Base-by-base conservation (phyloP, 2,797 vertebrate genomes). In the Dendrocincla tyrannina region DNA sequence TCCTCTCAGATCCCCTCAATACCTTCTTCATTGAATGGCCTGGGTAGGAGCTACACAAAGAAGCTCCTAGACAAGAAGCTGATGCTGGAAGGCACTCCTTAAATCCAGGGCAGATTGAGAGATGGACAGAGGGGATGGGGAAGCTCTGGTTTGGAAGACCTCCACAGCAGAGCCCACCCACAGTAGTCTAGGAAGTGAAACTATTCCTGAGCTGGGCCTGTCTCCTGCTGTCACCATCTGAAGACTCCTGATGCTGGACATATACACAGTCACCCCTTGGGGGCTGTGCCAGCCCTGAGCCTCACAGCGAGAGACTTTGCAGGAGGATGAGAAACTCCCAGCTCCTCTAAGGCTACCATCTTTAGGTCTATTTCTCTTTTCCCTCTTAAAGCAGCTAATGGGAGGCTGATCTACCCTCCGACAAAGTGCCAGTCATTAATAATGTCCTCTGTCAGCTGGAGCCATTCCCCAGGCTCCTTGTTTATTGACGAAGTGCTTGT, bases 401-500 rank as follows among this genome's bases (percentile, higher is more conserved):
- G 42, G 91, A 94, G 33, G 59, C 64, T 91, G 69, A 90, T 70
- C 73, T 79, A 87, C 77, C 37, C 89, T 77, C n/a, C 4, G 47
- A 55, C 82, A 70, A 81, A 79, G 59, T 22, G 52, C 47, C 3
- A 8, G 83, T 86, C 17, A 3, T 95, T 95, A 93, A 95, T 94
- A 95, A 95, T 7, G 35, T 82, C 53, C 82, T 83, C 89, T 91
- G 96, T 88, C 93, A 95, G 70, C 64, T 76, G 85, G 59, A 86
- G 85, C 85, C 73, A 14, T 83, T 88, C 93, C 55, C 67, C 25
- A 15, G 88, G 82, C 91, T 96, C 89, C 94, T 87, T 92, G 76
- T 95, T 96, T 96, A 94, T 90, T 95, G 94, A 96, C 14, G 0
- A 77, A 94, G 44, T 50, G 60, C 69, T 89, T 94, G 95, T 94